Base-by-base conservation (phyloP, 2,888 invertebrate species). In the Osmoderma eremita region DNA sequence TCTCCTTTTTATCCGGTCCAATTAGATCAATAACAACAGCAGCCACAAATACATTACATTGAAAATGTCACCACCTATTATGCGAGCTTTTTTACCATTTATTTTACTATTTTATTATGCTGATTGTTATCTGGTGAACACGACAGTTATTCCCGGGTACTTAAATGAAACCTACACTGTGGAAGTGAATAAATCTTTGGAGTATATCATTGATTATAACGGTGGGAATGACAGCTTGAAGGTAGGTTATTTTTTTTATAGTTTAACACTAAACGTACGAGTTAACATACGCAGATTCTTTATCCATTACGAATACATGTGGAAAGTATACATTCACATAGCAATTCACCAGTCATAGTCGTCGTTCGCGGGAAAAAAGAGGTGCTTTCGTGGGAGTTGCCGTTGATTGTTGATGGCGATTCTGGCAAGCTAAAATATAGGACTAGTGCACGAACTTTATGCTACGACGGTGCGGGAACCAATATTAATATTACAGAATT, bases 311-410 rank as follows among this genome's bases (percentile, higher is more conserved):
- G 68, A 30, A 50, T 68, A 8, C 13, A 41, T 4, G 68, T 65
- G 3, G 41, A 39, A 20, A 74, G 75, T 56, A 24, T 64, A 5
- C 56, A 77, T 67, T 67, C 89, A 0, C 85, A 84, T 56, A 77
- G 81, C 36, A 83, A 85, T 0, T 86, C 84, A 70, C 93, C 93
- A 0, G 80, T 93, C 3, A 85, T 93, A 72, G 86, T 93, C 65
- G 92, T 92, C 0, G 90, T 91, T 0, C 82, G 90, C 45, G 91
- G 94, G 78, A 90, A 89, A 72, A 88, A 87, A 77, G 90, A 90
- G 53, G 89, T 93, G 1, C 82, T 91, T 66, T 92, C 93, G 0
- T 94, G 93, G 93, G 89, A 91, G 76, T 83, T 94, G 6, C 94
- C 93, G 0, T 83, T 91, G 74, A 74, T 87, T 53, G 86, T 91